These are phyloP conservation scores for Numenius arquata DNA, from an alignment of 2,113 vertebrate genomes.

Conservation along the genomic window DNA sequence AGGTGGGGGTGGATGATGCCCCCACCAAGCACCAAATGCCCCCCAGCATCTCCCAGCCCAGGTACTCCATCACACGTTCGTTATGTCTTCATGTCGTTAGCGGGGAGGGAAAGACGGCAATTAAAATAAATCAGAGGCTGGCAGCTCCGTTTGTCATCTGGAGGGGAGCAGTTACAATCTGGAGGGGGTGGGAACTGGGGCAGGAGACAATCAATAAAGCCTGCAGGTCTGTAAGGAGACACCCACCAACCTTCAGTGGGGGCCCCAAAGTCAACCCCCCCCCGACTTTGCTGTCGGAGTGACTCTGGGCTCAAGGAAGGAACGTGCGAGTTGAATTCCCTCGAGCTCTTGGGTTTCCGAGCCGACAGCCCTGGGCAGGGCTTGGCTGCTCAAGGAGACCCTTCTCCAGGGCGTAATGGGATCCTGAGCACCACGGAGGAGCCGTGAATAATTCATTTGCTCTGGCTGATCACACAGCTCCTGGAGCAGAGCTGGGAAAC, in stretches of 20 bases:
- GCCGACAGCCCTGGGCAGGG: background rate
- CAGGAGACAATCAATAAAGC: constrained; percentile 34
- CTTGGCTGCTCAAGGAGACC: constrained; percentile 29
- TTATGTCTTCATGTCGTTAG: fast-evolving
- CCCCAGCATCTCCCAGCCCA: background rate
- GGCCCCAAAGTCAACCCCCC: background rate
- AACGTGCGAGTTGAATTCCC: background rate
- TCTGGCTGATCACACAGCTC: background rate
- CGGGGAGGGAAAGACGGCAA: background rate
- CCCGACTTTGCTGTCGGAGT: background rate
- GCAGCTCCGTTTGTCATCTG: background rate
- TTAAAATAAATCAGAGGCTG: constrained; percentile 16
- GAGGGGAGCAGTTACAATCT: background rate
- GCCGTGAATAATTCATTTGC: background rate
- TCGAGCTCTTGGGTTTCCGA: background rate
- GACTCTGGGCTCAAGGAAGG: background rate
- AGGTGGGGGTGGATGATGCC: fast-evolving
- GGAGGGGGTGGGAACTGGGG: background rate
- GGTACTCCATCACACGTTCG: background rate
- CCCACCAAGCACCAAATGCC: background rate
- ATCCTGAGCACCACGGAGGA: background rate
- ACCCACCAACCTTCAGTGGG: background rate
- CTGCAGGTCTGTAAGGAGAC: constrained; percentile 15
- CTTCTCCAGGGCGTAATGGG: background rate
- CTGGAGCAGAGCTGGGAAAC: background rate